These are phyloP conservation scores for Pollicipes pollicipes DNA, from an alignment of 1,140 invertebrate genomes.

Conservation along the genomic window DNA sequence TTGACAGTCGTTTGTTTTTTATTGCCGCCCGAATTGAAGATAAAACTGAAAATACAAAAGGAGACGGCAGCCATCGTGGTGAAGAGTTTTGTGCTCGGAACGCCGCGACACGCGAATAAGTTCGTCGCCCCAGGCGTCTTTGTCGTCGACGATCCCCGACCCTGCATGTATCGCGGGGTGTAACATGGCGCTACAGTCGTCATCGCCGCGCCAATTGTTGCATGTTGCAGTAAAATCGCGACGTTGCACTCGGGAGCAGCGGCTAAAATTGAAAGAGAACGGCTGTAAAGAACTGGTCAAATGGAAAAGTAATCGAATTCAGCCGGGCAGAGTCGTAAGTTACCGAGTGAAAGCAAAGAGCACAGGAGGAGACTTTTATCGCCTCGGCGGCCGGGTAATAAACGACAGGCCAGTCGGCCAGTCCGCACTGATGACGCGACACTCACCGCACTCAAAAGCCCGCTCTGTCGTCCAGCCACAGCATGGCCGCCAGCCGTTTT, in stretches of 20 bases:
- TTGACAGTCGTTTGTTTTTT: constrained; percentile 2
- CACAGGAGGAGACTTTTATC: background rate
- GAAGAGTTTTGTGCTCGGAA: background rate
- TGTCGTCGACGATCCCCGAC: background rate
- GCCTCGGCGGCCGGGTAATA: background rate
- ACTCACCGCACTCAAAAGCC: too few species aligned
- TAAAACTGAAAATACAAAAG: constrained; percentile 2
- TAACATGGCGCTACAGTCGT: background rate
- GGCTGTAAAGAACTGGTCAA: background rate
- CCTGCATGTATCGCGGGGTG: background rate
- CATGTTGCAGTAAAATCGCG: background rate
- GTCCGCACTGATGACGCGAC: background rate
- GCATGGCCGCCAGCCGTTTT: background rate
- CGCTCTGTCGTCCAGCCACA: too few species aligned
- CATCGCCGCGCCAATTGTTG: background rate
- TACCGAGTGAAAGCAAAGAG: background rate
- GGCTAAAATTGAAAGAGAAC: background rate
- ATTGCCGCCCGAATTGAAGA: background rate
- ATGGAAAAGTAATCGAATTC: constrained; percentile 2
- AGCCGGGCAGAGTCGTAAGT: background rate
- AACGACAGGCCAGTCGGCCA: background rate
- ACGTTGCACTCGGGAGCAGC: background rate
- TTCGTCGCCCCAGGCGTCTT: background rate
- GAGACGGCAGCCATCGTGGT: background rate
- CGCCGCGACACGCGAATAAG: background rate